Percentiles rank a stretch among this genome's conserved stretches.
Conservation (phyloP, 2,888 invertebrate genomes). For the Cryptophagus acutangulus region DNA sequence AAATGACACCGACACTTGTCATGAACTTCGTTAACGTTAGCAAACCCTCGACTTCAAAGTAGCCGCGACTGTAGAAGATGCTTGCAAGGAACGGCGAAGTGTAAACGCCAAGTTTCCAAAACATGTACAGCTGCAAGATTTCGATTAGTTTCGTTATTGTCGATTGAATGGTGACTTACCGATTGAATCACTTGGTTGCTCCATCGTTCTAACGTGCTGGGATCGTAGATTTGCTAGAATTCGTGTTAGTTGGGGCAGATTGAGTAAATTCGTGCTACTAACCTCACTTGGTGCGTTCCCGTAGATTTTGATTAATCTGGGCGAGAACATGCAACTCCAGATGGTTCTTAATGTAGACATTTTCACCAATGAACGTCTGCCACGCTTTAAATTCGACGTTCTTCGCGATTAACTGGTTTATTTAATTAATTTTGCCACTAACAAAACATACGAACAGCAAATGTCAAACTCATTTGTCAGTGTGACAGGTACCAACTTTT, state of each 20-base stretch:
- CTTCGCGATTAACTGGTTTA: too few relatives aligned
- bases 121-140: conserved; percentile 54
- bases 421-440: too few relatives aligned
- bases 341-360: conserved; percentile 50
- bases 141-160: neutral
- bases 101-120: conserved; percentile 67
- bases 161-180: conserved; percentile 51
- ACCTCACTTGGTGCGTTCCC: conserved; percentile 55
- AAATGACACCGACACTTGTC: conserved; percentile 61
- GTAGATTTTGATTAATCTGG: conserved; percentile 67
- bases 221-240: conserved; percentile 61
- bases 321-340: conserved; percentile 65
- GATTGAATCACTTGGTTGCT: conserved; percentile 67
- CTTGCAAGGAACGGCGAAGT: conserved; percentile 70
- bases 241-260: too few relatives aligned
- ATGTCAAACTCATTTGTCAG: too few relatives aligned
- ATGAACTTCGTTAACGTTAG: conserved; percentile 56
- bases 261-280: too few relatives aligned
- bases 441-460: too few relatives aligned
- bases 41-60: conserved; percentile 55
- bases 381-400: too few relatives aligned
- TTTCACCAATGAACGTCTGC: too few relatives aligned
- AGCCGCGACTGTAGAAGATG: conserved; percentile 65
- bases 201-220: conserved; percentile 65
- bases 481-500: too few relatives aligned